Percentiles rank a stretch among this genome's conserved stretches.
Evolutionary conservation across 1,140 invertebrate species (phyloP).

Genomic region (Olivierus martensii): DNA sequence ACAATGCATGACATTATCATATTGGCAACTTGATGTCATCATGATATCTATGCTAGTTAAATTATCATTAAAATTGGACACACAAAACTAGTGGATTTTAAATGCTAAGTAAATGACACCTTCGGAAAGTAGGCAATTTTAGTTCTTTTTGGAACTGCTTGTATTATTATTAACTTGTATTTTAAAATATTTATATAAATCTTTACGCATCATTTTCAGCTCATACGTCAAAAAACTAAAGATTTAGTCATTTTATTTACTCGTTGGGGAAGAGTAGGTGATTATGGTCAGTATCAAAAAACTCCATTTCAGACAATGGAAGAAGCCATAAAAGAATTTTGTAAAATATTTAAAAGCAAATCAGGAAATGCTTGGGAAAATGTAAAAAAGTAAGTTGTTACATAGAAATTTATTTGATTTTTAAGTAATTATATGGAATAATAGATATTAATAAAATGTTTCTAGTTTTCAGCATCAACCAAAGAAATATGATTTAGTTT

Average conservation of each 20-base stretch:
- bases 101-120: not conserved
- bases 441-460: slow-evolving; percentile 1
- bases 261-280: slow-evolving; percentile 40
- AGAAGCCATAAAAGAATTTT: slow-evolving; percentile 37
- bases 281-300: slow-evolving; percentile 35
- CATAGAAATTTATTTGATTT: too few relatives aligned
- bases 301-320: slow-evolving; percentile 34
- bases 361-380: slow-evolving; percentile 37
- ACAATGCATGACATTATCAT: not conserved
- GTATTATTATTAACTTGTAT: not conserved
- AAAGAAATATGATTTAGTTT: slow-evolving; percentile 36
- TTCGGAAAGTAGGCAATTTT: too few relatives aligned
- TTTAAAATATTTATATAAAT: not conserved
- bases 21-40: too few relatives aligned
- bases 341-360: slow-evolving; percentile 38
- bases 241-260: slow-evolving; percentile 38
- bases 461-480: slow-evolving; percentile 24
- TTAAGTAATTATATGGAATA: not conserved
- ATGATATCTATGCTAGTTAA: too few relatives aligned
- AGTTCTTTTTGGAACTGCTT: too few relatives aligned
- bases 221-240: slow-evolving; percentile 32
- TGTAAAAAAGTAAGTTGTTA: slow-evolving; percentile 25
- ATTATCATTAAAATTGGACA: too few relatives aligned
- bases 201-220: too few relatives aligned
- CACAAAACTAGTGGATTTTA: too few relatives aligned